These are phyloP conservation scores for Hyposoter dolosus DNA, from an alignment of 2,888 invertebrate species.

Conservation along the genomic window DNA sequence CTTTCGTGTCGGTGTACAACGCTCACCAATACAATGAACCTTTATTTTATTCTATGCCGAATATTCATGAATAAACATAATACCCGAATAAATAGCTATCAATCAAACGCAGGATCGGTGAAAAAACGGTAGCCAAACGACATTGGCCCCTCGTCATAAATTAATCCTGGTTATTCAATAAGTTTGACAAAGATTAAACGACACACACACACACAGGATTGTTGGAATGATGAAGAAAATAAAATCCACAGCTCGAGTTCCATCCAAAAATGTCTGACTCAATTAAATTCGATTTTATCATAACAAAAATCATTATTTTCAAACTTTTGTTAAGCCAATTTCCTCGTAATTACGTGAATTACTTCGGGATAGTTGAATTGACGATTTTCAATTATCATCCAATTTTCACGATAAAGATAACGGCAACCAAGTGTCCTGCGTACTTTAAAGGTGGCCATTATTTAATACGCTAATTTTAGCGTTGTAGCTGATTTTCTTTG, in stretches of 20 bases:
- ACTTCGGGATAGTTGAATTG: too few relatives aligned
- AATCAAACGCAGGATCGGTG: conserved; percentile 73
- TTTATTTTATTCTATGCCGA: conserved; percentile 44
- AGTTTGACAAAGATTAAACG: conserved; percentile 61
- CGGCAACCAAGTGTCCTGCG: too few relatives aligned
- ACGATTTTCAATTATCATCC: not conserved
- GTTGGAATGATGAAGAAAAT: not conserved
- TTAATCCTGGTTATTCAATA: conserved; percentile 66
- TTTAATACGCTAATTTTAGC: too few relatives aligned
- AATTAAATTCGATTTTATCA: not conserved
- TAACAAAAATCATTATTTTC: not conserved
- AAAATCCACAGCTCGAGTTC: not conserved
- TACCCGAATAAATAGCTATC: conserved; percentile 76
- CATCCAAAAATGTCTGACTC: not conserved
- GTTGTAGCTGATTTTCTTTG: too few relatives aligned
- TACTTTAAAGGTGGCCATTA: too few relatives aligned
- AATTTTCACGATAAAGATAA: not conserved
- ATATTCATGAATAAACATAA: conserved; percentile 59
- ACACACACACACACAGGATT: not conserved
- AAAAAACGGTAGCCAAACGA: conserved; percentile 28
- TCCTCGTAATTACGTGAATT: not conserved
- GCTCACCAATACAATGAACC: conserved; percentile 23
- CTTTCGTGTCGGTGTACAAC: conserved; percentile 17
- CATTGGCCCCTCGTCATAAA: conserved; percentile 68
- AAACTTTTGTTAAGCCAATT: not conserved